Percentiles rank a stretch among this genome's conserved stretches.
Conservation (phyloP, 2,797 vertebrate species). For the Sebastes umbrosus region DNA sequence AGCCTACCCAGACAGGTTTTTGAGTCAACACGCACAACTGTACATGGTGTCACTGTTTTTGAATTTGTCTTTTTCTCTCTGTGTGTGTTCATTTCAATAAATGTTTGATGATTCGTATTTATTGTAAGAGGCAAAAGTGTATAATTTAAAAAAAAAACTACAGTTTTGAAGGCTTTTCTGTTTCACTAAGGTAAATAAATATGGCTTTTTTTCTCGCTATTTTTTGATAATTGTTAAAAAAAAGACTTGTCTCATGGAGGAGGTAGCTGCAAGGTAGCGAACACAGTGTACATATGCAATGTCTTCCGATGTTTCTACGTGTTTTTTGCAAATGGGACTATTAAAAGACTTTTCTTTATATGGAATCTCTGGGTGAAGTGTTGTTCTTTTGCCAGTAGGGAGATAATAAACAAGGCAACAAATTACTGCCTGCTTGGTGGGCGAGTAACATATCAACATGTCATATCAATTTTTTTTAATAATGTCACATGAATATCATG, state of each 20-base stretch:
- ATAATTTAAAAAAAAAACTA: conserved; percentile 74
- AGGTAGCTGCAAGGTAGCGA: conserved; percentile 79
- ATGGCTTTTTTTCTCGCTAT: conserved; percentile 51
- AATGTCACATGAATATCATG: neutral
- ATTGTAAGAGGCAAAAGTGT: conserved; percentile 79
- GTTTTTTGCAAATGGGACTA: conserved; percentile 80
- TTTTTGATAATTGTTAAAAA: conserved; percentile 67
- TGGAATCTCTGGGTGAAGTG: conserved; percentile 27
- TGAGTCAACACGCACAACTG: conserved; percentile 75
- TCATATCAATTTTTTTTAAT: neutral
- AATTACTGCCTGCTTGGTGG: neutral
- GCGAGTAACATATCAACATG: neutral
- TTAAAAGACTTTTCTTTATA: conserved; percentile 78
- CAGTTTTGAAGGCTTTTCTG: conserved; percentile 76
- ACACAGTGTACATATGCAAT: conserved; percentile 75
- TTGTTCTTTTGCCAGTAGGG: conserved; percentile 21
- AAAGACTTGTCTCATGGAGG: conserved; percentile 66
- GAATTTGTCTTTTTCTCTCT: conserved; percentile 64
- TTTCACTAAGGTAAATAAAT: conserved; percentile 69
- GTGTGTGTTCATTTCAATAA: conserved; percentile 73
- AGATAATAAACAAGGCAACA: neutral
- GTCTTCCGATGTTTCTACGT: conserved; percentile 80
- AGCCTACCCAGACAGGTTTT: conserved; percentile 64
- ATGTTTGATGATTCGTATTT: conserved; percentile 81
- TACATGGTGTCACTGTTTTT: conserved; percentile 72